phyloP scores from a whole-genome alignment of 2,888 invertebrate species.

The Eubasilissa splendida region DNA sequence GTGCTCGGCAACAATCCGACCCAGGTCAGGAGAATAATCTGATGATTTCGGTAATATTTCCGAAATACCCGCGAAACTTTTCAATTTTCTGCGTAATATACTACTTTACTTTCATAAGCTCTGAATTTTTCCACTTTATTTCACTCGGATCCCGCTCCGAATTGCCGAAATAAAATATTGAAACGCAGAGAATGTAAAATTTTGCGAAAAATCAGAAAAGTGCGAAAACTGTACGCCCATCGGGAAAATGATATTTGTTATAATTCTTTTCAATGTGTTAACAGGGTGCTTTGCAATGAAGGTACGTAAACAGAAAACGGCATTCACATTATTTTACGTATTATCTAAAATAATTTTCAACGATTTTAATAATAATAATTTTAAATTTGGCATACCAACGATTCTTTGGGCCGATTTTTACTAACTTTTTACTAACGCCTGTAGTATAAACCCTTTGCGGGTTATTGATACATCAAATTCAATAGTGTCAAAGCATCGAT shows the following conservation, averaged over 20 bases:
- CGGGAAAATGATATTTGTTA: slow-evolving; percentile 7
- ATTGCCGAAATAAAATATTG: slow-evolving; percentile 37
- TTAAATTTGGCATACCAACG: too few relatives aligned
- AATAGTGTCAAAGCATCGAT: too few relatives aligned
- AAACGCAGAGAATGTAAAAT: slow-evolving; percentile 9
- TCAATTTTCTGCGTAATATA: slow-evolving; percentile 27
- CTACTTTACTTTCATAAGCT: slow-evolving; percentile 37
- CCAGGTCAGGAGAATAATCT: neutral
- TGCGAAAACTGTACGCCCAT: neutral
- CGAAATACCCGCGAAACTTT: slow-evolving; percentile 19
- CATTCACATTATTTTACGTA: too few relatives aligned
- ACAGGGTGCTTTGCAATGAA: too few relatives aligned
- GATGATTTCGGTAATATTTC: slow-evolving; percentile 2
- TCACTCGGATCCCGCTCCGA: slow-evolving; percentile 21
- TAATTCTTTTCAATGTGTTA: too few relatives aligned
- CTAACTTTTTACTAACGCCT: too few relatives aligned
- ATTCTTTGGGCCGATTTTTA: too few relatives aligned
- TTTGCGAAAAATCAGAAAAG: slow-evolving; percentile 21
- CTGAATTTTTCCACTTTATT: slow-evolving; percentile 33
- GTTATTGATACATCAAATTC: too few relatives aligned
- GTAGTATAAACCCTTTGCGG: too few relatives aligned
- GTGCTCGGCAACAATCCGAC: neutral
- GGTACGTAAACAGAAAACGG: too few relatives aligned
- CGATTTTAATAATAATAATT: too few relatives aligned
- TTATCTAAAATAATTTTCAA: too few relatives aligned